Percentiles rank a stretch among this genome's conserved stretches.
Conservation (phyloP, 2,888 invertebrate genomes). For the Ecliptopera silaceata region DNA sequence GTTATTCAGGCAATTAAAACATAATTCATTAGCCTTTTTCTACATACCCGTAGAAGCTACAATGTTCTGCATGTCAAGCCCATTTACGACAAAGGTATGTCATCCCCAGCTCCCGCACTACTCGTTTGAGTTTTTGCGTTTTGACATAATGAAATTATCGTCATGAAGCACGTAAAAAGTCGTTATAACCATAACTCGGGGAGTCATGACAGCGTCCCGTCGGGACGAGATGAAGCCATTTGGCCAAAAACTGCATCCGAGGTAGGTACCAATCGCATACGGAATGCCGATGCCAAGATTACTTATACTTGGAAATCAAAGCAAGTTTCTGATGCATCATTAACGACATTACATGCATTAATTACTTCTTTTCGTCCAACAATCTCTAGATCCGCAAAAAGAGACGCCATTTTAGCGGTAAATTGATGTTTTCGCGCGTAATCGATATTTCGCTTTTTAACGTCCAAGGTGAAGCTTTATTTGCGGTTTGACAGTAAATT, state of each 20-base stretch:
- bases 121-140: conserved; percentile 22
- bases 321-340: conserved; percentile 68
- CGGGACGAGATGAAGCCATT: conserved; percentile 77
- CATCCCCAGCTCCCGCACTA: conserved; percentile 1
- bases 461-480: conserved; percentile 63
- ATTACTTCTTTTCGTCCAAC: conserved; percentile 49
- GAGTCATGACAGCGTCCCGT: conserved; percentile 54
- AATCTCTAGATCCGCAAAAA: conserved; percentile 41
- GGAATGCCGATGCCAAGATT: conserved; percentile 75
- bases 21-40: too few relatives aligned
- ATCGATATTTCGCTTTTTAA: conserved; percentile 41
- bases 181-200: conserved; percentile 61
- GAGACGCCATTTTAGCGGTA: conserved; percentile 36
- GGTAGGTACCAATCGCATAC: conserved; percentile 56
- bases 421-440: conserved; percentile 43
- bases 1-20: too few relatives aligned
- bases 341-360: conserved; percentile 76
- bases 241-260: conserved; percentile 65
- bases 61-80: background rate
- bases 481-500: conserved; percentile 73
- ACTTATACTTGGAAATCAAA: conserved; percentile 79
- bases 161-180: conserved; percentile 57
- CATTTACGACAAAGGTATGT: conserved; percentile 5
- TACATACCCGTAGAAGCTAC: too few relatives aligned
- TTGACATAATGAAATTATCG: conserved; percentile 60